phyloP scores from a whole-genome alignment of 2,113 vertebrate species.

The Paedocypris sp. region DNA sequence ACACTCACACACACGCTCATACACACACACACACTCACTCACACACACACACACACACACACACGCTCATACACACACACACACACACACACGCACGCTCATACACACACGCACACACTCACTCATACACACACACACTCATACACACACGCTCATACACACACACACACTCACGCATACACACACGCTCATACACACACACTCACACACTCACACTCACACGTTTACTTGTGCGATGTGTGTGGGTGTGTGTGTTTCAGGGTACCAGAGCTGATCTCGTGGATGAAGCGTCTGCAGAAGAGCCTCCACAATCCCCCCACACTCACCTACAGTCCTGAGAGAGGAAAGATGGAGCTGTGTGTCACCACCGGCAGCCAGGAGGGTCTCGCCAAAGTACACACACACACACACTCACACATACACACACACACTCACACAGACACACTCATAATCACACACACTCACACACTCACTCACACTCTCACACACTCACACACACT shows the following conservation, averaged over 20 bases:
- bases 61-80: background rate
- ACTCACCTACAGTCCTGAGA: constrained; percentile 52
- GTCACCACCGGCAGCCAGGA: constrained; percentile 86
- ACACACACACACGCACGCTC: background rate
- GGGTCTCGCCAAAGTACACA: constrained; percentile 81
- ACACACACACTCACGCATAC: background rate
- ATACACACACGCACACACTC: background rate
- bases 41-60: background rate
- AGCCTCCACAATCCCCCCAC: constrained; percentile 78
- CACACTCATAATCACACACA: too few relatives aligned
- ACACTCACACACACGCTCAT: background rate
- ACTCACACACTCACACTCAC: background rate
- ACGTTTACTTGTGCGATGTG: background rate
- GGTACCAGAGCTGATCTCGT: constrained; percentile 80
- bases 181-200: too few relatives aligned
- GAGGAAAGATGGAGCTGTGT: constrained; percentile 83
- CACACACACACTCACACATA: too few relatives aligned
- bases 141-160: background rate
- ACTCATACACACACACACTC: background rate
- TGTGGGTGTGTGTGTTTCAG: constrained; percentile 44
- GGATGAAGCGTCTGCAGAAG: constrained; percentile 81
- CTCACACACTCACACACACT: too few relatives aligned
- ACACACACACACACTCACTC: too few relatives aligned
- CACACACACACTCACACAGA: too few relatives aligned
- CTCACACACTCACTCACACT: too few relatives aligned